These are phyloP conservation scores for Euwallacea fornicatus DNA, from an alignment of 1,140 invertebrate species.

Conservation along the genomic window DNA sequence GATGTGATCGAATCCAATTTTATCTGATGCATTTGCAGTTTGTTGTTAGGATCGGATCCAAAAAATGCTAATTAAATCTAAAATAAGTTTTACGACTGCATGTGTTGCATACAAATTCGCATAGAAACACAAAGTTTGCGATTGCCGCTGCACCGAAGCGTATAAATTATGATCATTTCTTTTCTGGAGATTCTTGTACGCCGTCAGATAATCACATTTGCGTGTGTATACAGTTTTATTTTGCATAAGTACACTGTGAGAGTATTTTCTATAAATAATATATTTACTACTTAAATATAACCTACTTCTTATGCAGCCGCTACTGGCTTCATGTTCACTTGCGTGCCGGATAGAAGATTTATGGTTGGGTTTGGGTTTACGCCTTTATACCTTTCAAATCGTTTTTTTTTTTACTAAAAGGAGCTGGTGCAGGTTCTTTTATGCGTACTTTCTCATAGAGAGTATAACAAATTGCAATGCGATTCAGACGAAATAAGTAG, in stretches of 20 bases:
- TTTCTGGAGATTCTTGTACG: neutral
- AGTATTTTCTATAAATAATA: slow-evolving; percentile 18
- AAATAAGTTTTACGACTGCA: too few species aligned
- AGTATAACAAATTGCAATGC: neutral
- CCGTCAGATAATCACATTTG: slow-evolving; percentile 2
- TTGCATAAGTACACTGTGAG: slow-evolving; percentile 5
- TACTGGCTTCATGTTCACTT: too few species aligned
- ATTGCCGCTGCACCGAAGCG: neutral
- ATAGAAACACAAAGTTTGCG: too few species aligned
- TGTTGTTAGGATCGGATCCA: too few species aligned
- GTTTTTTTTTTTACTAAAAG: too few species aligned
- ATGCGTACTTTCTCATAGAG: neutral
- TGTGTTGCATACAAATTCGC: too few species aligned
- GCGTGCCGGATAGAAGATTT: too few species aligned
- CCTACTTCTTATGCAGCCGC: slow-evolving; percentile 4
- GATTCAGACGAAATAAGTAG: neutral
- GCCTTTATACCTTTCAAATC: too few species aligned
- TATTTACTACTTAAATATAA: slow-evolving; percentile 14
- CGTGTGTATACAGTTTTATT: slow-evolving; percentile 1
- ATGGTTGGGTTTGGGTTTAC: too few species aligned
- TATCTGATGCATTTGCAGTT: neutral
- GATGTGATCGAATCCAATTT: neutral
- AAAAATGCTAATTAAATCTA: too few species aligned
- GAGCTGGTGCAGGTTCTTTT: too few species aligned
- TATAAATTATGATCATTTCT: slow-evolving; percentile 7